phyloP scores from a whole-genome alignment of 2,888 invertebrate genomes.

The Torymus texanus region DNA sequence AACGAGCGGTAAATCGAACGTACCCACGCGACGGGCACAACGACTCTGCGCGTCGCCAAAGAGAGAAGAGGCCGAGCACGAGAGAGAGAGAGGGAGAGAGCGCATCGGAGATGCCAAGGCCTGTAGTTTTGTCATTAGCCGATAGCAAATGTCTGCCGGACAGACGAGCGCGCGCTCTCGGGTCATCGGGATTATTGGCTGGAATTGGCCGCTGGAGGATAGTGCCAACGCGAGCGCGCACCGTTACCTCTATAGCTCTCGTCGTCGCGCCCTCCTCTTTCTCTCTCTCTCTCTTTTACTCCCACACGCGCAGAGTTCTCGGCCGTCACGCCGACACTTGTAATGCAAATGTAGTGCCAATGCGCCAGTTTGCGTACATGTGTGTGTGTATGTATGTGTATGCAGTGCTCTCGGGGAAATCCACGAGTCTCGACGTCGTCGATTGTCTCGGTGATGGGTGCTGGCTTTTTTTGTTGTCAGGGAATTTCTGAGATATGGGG shows the following conservation, averaged over 20 bases:
- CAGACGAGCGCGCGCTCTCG: slow-evolving; percentile 65
- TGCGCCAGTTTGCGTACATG: neutral
- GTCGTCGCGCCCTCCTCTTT: neutral
- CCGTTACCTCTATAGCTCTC: slow-evolving; percentile 17
- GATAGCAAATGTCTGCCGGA: slow-evolving; percentile 71
- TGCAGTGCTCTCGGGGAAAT: slow-evolving; percentile 7
- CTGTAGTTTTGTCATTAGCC: slow-evolving; percentile 76
- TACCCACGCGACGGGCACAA: slow-evolving; percentile 22
- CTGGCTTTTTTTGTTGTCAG: no score
- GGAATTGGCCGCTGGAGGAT: slow-evolving; percentile 68
- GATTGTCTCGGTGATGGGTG: no score
- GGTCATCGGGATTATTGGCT: slow-evolving; percentile 73
- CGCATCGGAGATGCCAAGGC: slow-evolving; percentile 65
- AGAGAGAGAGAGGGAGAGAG: neutral
- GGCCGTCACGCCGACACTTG: slow-evolving; percentile 64
- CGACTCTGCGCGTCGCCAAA: slow-evolving; percentile 19
- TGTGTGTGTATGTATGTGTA: no score
- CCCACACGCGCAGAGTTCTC: neutral
- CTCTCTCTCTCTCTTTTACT: neutral
- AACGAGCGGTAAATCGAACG: slow-evolving; percentile 31
- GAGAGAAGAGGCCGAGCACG: slow-evolving; percentile 19
- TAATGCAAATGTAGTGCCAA: slow-evolving; percentile 69
- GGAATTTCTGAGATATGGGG: no score
- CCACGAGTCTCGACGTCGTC: neutral
- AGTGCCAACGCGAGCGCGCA: slow-evolving; percentile 1